These are phyloP conservation scores for Fabriciana adippe DNA, from an alignment of 2,888 invertebrate genomes.

Conservation along the genomic window DNA sequence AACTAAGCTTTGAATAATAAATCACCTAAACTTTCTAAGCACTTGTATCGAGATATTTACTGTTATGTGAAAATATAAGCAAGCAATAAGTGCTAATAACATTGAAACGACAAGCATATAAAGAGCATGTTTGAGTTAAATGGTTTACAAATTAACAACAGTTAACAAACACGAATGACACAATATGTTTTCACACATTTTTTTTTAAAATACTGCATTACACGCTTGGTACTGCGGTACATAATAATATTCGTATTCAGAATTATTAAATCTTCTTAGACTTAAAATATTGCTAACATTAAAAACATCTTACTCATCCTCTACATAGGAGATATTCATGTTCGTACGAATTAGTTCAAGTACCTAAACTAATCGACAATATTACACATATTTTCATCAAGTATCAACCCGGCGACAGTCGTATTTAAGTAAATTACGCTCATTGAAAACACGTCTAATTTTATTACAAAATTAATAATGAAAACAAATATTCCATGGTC, in stretches of 20 bases:
- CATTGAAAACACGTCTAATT: conserved; percentile 24
- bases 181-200: neutral
- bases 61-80: neutral
- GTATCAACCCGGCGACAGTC: conserved; percentile 9
- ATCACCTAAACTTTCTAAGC: no score
- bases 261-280: no score
- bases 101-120: conserved; percentile 13
- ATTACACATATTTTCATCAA: neutral
- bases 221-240: no score
- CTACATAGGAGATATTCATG: neutral
- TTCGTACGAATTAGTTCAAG: neutral
- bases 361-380: neutral
- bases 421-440: conserved; percentile 28
- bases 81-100: conserved; percentile 2
- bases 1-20: no score
- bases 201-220: neutral
- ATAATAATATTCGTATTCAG: no score
- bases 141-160: conserved; percentile 35
- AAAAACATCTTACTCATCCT: no score
- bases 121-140: conserved; percentile 21
- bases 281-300: no score
- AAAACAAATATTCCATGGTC: conserved; percentile 33
- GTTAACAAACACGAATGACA: neutral
- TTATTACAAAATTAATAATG: conserved; percentile 25
- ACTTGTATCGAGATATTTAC: no score